Evolutionary conservation across 2,797 vertebrate genomes (phyloP), one percentile per base, ranked within the genome.

Genomic region (Rhinella marina): DNA sequence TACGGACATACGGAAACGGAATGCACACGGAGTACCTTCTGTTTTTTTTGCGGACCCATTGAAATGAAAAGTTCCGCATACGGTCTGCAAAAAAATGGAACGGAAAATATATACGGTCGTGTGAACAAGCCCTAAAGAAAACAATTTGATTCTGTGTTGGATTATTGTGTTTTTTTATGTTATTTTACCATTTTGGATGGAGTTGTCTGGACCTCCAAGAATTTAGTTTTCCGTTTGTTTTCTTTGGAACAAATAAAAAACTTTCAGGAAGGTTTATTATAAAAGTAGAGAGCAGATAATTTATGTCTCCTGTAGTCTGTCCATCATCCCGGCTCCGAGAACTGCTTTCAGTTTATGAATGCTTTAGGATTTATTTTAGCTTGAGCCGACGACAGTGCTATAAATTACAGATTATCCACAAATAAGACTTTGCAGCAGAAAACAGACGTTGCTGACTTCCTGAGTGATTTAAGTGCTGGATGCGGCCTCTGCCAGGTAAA

Each of bases 361-460:
- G 54, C 56, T 72, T 23, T 41, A 84, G 54, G 32, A 84, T 75
- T 84, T 73, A 84, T 73, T 73, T 32, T 84, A 25, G 27, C 54
- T 73, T 48, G 82, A 81, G 80, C 61, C 12, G 64, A 56, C 13
- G 27, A 41, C 70, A 75, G 23, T 14, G 82, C 82, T 25, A 84
- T 84, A 75, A 84, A 84, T 84, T 84, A 73, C 14, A 84, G 68
- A 73, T 75, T 41, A 81, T 81, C 41, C 29, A 75, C 82, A 75
- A 84, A 59, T 56, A 73, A 73, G 54, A 56, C 82, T 56, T 21
- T 72, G 50, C 66, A 57, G 50, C 21, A 73, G 29, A 73, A 21
- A 14, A 73, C 27, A 84, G 52, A 73, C 82, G 77, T 77, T 50
- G 41, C n/a, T 73, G 48, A 82, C 25, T 48, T n/a, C 73, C 21